phyloP scores from a whole-genome alignment of 2,888 invertebrate species.

The Arrhopalites spinosus region DNA sequence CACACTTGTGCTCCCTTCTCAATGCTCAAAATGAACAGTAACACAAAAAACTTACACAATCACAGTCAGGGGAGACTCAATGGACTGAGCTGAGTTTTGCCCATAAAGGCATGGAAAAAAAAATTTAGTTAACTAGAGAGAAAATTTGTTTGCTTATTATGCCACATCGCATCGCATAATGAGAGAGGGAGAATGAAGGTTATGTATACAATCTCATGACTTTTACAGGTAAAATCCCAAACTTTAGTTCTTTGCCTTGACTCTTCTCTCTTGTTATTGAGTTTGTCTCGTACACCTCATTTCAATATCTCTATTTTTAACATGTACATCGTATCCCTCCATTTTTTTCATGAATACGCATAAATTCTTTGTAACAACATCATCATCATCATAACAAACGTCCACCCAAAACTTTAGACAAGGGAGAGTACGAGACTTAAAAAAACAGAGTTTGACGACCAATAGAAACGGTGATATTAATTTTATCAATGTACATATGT shows the following conservation, averaged over 20 bases:
- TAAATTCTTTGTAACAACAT: neutral
- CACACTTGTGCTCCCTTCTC: no score
- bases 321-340: neutral
- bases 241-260: neutral
- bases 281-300: neutral
- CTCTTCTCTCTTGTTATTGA: neutral
- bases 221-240: neutral
- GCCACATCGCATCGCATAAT: neutral
- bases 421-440: neutral
- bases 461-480: no score
- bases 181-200: neutral
- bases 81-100: no score
- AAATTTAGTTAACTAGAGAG: neutral
- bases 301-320: neutral
- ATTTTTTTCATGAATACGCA: conserved; percentile 18
- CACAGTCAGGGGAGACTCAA: no score
- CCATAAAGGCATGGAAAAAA: no score
- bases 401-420: neutral
- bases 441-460: neutral
- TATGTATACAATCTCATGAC: neutral
- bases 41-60: no score
- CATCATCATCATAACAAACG: neutral
- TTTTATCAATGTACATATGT: no score
- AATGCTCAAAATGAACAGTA: no score
- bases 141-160: neutral